Evolutionary conservation across 2,888 invertebrate species (phyloP).

Genomic region (Sarcophaga rosellei): DNA sequence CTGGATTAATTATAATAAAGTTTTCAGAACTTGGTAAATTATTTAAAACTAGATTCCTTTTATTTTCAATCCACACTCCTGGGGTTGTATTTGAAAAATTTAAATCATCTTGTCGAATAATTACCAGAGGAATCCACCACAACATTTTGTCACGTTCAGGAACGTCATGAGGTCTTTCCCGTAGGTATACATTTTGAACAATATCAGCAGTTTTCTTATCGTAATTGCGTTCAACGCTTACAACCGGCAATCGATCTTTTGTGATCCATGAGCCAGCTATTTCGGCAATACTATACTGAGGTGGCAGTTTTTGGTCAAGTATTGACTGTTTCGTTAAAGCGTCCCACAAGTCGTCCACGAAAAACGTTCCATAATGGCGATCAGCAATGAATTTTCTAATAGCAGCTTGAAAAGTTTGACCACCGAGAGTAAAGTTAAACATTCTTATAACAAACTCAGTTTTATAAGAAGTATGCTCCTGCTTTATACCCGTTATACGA

Average conservation of each 20-base stretch:
- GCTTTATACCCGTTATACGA: slow-evolving; percentile 87
- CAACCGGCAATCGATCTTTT: slow-evolving; percentile 89
- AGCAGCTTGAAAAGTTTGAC: slow-evolving; percentile 88
- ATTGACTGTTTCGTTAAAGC: slow-evolving; percentile 87
- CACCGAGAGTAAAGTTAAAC: slow-evolving; percentile 93
- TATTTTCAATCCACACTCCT: slow-evolving; percentile 85
- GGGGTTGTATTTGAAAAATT: slow-evolving; percentile 84
- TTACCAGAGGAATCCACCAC: slow-evolving; percentile 89
- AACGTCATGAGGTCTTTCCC: slow-evolving; percentile 88
- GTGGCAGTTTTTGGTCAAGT: slow-evolving; percentile 83
- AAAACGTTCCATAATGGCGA: slow-evolving; percentile 88
- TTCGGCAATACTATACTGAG: slow-evolving; percentile 84
- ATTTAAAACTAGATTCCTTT: slow-evolving; percentile 82
- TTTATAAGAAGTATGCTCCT: slow-evolving; percentile 88
- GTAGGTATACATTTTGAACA: slow-evolving; percentile 85
- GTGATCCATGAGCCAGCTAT: slow-evolving; percentile 92
- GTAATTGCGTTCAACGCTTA: slow-evolving; percentile 87
- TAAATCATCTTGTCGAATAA: slow-evolving; percentile 84
- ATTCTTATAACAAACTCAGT: slow-evolving; percentile 92
- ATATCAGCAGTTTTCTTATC: slow-evolving; percentile 84
- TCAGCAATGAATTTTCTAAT: slow-evolving; percentile 86
- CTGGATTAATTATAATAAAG: slow-evolving; percentile 91
- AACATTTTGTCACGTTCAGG: slow-evolving; percentile 86
- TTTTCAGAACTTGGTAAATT: slow-evolving; percentile 83
- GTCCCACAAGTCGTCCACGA: slow-evolving; percentile 90